Evolutionary conservation across 2,888 invertebrate species (phyloP).

Genomic region (Mycalesis mineus): DNA sequence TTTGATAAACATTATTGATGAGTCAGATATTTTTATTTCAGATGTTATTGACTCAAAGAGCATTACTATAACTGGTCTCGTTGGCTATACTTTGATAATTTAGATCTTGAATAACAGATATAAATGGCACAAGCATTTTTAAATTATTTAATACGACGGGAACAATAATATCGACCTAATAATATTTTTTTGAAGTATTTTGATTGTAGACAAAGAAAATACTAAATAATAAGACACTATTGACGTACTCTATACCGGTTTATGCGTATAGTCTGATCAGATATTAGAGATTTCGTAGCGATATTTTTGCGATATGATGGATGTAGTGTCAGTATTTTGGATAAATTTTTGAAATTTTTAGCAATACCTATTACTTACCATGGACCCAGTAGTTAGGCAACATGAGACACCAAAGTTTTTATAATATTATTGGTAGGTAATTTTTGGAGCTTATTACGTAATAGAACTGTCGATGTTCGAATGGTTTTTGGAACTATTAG

Average conservation of each 20-base stretch:
- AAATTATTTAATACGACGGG: conserved; percentile 44
- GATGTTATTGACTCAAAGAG: no score
- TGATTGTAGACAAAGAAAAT: conserved; percentile 38
- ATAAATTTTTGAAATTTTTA: conserved; percentile 57
- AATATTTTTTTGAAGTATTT: conserved; percentile 60
- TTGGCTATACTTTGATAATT: neutral
- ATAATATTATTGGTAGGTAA: conserved; percentile 46
- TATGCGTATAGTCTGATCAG: conserved; percentile 50
- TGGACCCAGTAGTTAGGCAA: conserved; percentile 70
- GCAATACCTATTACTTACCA: conserved; percentile 48
- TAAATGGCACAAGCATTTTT: conserved; percentile 19
- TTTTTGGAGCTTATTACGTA: conserved; percentile 57
- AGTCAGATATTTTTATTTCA: no score
- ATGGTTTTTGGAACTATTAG: conserved; percentile 14
- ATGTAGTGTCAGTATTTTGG: conserved; percentile 72
- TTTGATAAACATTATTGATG: no score
- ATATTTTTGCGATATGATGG: conserved; percentile 62
- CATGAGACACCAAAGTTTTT: conserved; percentile 69
- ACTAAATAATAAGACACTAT: conserved; percentile 28
- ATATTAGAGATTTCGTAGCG: conserved; percentile 63
- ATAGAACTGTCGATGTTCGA: neutral
- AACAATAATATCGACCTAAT: conserved; percentile 65
- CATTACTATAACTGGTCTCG: no score
- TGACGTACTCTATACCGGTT: conserved; percentile 35
- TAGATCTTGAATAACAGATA: neutral